Evolutionary conservation across 2,797 vertebrate genomes (phyloP).

Genomic region (Siniperca undulata): DNA sequence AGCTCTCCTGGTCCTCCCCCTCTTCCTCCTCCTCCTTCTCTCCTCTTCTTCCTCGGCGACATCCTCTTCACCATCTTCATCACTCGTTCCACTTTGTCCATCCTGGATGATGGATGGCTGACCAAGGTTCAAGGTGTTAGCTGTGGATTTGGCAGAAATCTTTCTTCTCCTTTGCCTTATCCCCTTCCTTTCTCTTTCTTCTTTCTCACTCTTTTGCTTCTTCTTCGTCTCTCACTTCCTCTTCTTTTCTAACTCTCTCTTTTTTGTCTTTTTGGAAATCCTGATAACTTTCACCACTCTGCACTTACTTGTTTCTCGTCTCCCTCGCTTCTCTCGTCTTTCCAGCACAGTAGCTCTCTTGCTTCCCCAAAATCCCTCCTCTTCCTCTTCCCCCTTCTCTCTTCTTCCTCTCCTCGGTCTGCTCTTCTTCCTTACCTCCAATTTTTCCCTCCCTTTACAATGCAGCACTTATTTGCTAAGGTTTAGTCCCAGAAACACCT

Average conservation of each 20-base stretch:
- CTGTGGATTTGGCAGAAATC: neutral
- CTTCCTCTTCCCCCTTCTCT: neutral
- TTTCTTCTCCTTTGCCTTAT: neutral
- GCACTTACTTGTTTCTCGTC: neutral
- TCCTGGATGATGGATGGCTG: conserved; percentile 44
- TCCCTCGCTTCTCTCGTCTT: conserved; percentile 1
- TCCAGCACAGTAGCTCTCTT: neutral
- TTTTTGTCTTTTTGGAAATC: neutral
- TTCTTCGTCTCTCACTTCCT: neutral
- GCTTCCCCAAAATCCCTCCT: conserved; percentile 4
- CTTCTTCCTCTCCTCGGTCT: conserved; percentile 1
- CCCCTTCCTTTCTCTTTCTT: conserved; percentile 11
- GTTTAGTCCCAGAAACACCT: conserved; percentile 22
- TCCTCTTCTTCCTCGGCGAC: conserved; percentile 88
- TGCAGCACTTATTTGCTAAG: conserved; percentile 23
- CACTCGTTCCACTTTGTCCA: conserved; percentile 90
- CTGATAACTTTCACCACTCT: conserved; percentile 49
- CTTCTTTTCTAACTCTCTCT: neutral
- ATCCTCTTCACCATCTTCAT: conserved; percentile 91
- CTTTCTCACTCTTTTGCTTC: neutral
- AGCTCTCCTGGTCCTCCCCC: conserved; percentile 84
- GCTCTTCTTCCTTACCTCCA: conserved; percentile 14
- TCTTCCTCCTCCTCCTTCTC: conserved; percentile 84
- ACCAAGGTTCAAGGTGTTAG: conserved; percentile 1
- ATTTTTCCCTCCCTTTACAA: neutral